Base-by-base conservation (phyloP, 2,888 invertebrate genomes). In the Melieria omissa region DNA sequence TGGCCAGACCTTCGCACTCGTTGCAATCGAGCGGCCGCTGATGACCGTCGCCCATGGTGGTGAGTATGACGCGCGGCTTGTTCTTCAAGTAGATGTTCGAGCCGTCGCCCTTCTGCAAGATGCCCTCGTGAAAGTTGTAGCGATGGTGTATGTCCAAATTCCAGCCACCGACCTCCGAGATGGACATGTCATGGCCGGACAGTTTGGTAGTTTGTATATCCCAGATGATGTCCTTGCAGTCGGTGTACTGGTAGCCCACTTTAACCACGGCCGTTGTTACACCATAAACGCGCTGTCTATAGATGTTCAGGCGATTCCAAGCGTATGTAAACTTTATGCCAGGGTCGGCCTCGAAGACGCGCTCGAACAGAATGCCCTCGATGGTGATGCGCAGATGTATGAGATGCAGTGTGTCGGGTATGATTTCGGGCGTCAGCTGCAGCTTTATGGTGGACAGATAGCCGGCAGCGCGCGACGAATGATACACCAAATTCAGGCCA, bases 61-160 rank as follows among this genome's bases (percentile, higher is more conserved):
- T 96, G 62, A 95, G 89, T 75, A 98, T 95, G 12, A 97, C 94
- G 58, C 96, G 90, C 0, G 97, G 97, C 82, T 96, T 95, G 84
- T 98, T 95, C 80, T 95, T 96, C 80, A 99, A 88, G 86, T 97
- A 98, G 73, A 97, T 95, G 81, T 97, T 97, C 0, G 97, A 95
- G 10, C 99, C 99, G 82, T 99, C 98, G 45, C 99, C 99, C 85
- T 98, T 97, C 88, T 99, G 98, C 0, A 99, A 89, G 74, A 99
- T 97, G 46, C 97, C 98, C 89, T 98, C 98, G 83, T 98, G 97
- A 90, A 96, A 97, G 86, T 99, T 99, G 86, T 98, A 98, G 79
- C 98, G 91, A 84, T 99, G 98, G 88, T 99, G 98, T 76, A 98
- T 96, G 85, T 99, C 97, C 78, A 99, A 89, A 86, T 98, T 98